Conservation (phyloP, 2,888 invertebrate genomes). For the Coenonympha glycerion region DNA sequence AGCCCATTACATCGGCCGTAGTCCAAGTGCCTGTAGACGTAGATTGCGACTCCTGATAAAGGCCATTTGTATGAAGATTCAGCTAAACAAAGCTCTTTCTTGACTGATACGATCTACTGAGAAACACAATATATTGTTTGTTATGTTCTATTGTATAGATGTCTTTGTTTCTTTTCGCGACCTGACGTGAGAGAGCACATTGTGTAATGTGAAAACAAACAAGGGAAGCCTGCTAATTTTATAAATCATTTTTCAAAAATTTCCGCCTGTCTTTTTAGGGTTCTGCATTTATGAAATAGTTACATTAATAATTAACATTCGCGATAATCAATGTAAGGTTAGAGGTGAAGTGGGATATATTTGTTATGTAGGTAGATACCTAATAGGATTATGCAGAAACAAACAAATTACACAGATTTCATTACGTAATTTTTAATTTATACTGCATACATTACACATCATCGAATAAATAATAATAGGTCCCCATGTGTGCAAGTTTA, state of each 20-base stretch:
- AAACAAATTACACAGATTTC: no score
- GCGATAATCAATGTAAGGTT: no score
- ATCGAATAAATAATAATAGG: no score
- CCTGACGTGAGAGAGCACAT: conserved; percentile 34
- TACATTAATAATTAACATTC: no score
- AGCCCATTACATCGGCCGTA: conserved; percentile 9
- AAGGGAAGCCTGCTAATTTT: conserved; percentile 34
- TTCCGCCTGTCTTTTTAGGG: neutral
- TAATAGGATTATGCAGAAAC: no score
- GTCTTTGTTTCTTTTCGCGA: conserved; percentile 30
- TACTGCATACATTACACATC: no score
- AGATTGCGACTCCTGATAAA: conserved; percentile 20
- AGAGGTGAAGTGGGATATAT: no score
- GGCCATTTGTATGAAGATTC: conserved; percentile 30
- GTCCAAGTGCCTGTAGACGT: conserved; percentile 1
- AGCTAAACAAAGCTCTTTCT: conserved; percentile 30
- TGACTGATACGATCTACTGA: conserved; percentile 34
- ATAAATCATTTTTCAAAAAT: conserved; percentile 5
- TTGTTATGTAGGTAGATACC: no score
- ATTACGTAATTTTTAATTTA: no score
- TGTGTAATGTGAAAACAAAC: conserved; percentile 41
- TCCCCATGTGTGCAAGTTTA: no score
- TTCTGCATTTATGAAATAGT: no score
- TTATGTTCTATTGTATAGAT: conserved; percentile 35
- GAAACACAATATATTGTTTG: conserved; percentile 33